A percentile compares a stretch with the other conserved stretches of the same genome.
These are phyloP conservation scores for Trachymyrmex septentrionalis DNA, from an alignment of 1,140 invertebrate species.

Conservation along the genomic window DNA sequence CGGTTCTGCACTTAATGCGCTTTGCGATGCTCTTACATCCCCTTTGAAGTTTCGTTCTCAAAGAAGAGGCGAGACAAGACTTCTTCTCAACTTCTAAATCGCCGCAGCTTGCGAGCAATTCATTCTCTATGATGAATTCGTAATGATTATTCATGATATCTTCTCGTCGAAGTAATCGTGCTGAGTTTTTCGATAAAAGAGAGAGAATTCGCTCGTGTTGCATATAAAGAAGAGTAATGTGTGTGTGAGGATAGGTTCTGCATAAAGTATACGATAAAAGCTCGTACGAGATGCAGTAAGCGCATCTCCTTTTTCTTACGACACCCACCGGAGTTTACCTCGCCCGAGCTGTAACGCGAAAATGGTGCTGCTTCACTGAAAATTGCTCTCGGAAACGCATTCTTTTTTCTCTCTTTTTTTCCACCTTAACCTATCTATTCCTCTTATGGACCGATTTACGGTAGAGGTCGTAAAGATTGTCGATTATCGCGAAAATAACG, in stretches of 20 bases:
- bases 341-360: constrained; percentile 2
- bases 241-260: constrained; percentile 40
- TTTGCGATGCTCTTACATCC: neutral
- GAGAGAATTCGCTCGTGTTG: neutral
- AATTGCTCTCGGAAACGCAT: constrained; percentile 44
- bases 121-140: constrained; percentile 17
- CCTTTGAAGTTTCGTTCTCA: neutral
- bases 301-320: constrained; percentile 38
- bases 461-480: neutral
- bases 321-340: neutral
- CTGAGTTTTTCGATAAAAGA: neutral
- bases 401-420: neutral
- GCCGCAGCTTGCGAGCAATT: neutral
- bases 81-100: neutral
- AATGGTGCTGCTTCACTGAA: constrained; percentile 6
- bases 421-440: neutral
- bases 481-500: constrained; percentile 46
- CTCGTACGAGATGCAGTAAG: constrained; percentile 28
- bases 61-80: neutral
- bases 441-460: neutral
- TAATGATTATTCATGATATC: constrained; percentile 47
- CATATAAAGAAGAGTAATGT: neutral
- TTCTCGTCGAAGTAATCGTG: neutral
- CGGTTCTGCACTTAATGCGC: constrained; percentile 12
- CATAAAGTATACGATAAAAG: constrained; percentile 62